phyloP scores from a whole-genome alignment of 2,797 vertebrate species.

The Channallabes apus region DNA sequence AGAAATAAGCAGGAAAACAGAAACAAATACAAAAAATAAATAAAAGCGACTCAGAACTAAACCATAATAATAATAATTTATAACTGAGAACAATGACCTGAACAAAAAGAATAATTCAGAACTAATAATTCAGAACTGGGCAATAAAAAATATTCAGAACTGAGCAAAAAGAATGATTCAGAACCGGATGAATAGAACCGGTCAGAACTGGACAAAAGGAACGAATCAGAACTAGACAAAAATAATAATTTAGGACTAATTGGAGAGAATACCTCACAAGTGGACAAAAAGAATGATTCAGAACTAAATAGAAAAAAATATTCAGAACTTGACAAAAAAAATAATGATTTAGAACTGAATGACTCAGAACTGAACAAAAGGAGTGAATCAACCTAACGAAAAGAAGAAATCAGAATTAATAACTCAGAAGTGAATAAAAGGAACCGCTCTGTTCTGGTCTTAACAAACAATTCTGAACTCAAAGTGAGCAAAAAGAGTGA shows the following conservation, averaged over 20 bases:
- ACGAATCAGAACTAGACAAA: background rate
- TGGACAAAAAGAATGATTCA: background rate
- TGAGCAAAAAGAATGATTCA: background rate
- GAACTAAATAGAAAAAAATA: background rate
- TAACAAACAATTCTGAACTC: too few relatives aligned
- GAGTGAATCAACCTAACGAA: too few relatives aligned
- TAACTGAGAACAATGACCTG: too few relatives aligned
- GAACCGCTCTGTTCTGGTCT: too few relatives aligned
- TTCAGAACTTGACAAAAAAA: background rate
- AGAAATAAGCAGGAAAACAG: too few relatives aligned
- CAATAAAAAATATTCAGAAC: background rate
- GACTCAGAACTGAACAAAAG: background rate
- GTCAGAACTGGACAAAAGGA: background rate
- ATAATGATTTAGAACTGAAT: background rate
- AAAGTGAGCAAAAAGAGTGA: too few relatives aligned
- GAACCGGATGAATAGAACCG: accelerated
- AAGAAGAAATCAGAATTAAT: background rate
- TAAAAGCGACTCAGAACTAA: too few relatives aligned
- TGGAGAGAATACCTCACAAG: too few relatives aligned
- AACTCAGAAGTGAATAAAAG: background rate
- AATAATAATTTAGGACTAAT: background rate
- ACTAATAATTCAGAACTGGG: background rate
- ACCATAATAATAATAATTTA: too few relatives aligned
- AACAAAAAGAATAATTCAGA: background rate
- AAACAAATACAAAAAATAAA: too few relatives aligned